Conservation (phyloP, 1,140 invertebrate species). For the Campoletis sonorensis region DNA sequence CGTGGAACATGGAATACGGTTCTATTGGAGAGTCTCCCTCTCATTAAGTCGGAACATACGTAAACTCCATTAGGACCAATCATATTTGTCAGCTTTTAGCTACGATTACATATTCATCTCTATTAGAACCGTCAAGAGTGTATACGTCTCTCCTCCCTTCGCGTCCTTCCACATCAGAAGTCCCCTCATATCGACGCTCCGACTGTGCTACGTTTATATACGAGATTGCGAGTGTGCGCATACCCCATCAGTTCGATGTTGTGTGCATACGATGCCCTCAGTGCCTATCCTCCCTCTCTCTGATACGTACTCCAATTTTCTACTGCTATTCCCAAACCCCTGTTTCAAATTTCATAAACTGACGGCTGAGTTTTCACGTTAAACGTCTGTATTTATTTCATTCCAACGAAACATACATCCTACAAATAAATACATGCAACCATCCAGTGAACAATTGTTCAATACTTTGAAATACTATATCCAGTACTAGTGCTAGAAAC, state of each 20-base stretch:
- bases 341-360: too few relatives aligned
- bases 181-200: background rate
- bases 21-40: conserved; percentile 24
- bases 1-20: background rate
- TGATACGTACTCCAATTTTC: background rate
- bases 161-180: background rate
- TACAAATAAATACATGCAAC: too few relatives aligned
- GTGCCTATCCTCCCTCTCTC: background rate
- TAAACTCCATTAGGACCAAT: conserved; percentile 58
- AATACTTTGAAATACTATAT: too few relatives aligned
- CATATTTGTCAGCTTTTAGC: conserved; percentile 62
- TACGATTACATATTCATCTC: conserved; percentile 62
- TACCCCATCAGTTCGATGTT: background rate
- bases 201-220: conserved; percentile 4
- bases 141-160: conserved; percentile 24
- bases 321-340: too few relatives aligned
- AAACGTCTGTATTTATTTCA: too few relatives aligned
- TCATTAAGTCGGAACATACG: conserved; percentile 49
- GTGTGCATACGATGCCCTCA: background rate
- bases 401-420: too few relatives aligned
- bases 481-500: too few relatives aligned
- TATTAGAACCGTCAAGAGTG: conserved; percentile 53
- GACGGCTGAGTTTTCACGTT: too few relatives aligned
- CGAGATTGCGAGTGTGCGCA: conserved; percentile 16
- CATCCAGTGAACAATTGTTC: too few relatives aligned